Base-by-base conservation (phyloP, 2,888 invertebrate genomes). In the Conchocele bisecta region DNA sequence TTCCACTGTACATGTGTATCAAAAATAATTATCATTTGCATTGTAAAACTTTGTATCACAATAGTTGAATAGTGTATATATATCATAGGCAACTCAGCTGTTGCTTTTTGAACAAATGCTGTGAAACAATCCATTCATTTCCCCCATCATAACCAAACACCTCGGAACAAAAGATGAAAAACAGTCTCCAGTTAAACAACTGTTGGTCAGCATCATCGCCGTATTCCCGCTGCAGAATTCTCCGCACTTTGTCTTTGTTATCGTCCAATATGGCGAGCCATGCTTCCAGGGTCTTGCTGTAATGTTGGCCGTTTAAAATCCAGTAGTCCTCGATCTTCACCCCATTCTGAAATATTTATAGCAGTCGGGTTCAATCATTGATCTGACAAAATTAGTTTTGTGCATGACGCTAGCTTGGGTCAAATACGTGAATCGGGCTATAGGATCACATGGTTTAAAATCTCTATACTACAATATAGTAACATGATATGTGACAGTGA, bases 141-240 rank as follows among this genome's bases (percentile, higher is more conserved):
- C 88, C 88, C 42, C 73, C 72, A n/a, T 75, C 79, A 58, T 75
- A 86, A 0, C 83, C 85, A 73, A 88, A 88, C 37, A 86, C 86
- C 68, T 88, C 88, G 0, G 86, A 85, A 75, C 87, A 87, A 61
- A 87, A 88, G 33, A 88, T 88, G 59, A 86, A 88, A 73, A 88
- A 88, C 13, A 87, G 66, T 44, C 88, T 69, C 86, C 86, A 88
- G 66, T 88, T 88, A 63, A 86, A 86, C 29, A 86, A 39, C 59
- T 88, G 85, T 64, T 87, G 77, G 5, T 82, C 83, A 15, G 81
- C 82, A 35, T 86, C 83, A 13, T 75, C 59, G 0, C 86, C 87
- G 53, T 86, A 88, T 0, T 76, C 75, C 46, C 79, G 63, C 3
- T 48, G 51, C 39, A 88, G 67, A 29, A 86, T 83, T 9, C 75